phyloP scores from a whole-genome alignment of 2,797 vertebrate species.

The Myotis myotis region DNA sequence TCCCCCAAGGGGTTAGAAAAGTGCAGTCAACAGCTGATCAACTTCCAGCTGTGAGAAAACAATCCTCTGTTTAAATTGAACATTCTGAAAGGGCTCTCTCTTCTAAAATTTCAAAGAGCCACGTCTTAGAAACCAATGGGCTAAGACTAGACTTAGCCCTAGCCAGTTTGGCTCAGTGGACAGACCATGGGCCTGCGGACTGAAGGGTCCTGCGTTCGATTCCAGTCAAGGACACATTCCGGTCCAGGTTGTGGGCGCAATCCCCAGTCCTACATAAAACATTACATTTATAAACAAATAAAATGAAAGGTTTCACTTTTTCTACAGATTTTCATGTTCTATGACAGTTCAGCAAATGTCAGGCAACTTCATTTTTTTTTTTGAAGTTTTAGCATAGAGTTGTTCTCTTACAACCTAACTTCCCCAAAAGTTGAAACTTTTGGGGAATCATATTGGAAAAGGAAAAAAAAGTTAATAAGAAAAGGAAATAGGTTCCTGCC shows the following conservation, averaged over 20 bases:
- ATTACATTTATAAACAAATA: conserved; percentile 34
- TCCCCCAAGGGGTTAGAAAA: neutral
- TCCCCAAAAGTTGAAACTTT: conserved; percentile 10
- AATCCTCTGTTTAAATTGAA: conserved; percentile 41
- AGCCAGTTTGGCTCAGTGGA: too few relatives aligned
- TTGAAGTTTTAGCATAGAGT: neutral
- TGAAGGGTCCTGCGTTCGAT: too few relatives aligned
- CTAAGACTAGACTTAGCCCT: conserved; percentile 18
- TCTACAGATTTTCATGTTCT: conserved; percentile 27
- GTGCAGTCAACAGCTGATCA: neutral
- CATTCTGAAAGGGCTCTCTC: neutral
- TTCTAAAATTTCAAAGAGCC: conserved; percentile 5
- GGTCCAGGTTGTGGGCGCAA: too few relatives aligned
- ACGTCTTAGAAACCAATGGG: neutral
- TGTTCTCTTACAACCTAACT: neutral
- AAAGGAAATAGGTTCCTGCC: neutral
- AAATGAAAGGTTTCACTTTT: conserved; percentile 12
- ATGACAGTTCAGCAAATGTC: conserved; percentile 13
- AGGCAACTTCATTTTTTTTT: conserved; percentile 40
- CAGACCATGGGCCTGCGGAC: too few relatives aligned
- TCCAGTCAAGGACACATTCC: too few relatives aligned
- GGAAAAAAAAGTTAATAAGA: neutral
- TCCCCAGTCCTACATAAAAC: conserved; percentile 20
- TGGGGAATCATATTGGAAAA: neutral
- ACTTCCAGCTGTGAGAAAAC: conserved; percentile 37